Percentiles rank a stretch among this genome's conserved stretches.
phyloP scores from a whole-genome alignment of 2,113 vertebrate species.

The Eidolon helvum region DNA sequence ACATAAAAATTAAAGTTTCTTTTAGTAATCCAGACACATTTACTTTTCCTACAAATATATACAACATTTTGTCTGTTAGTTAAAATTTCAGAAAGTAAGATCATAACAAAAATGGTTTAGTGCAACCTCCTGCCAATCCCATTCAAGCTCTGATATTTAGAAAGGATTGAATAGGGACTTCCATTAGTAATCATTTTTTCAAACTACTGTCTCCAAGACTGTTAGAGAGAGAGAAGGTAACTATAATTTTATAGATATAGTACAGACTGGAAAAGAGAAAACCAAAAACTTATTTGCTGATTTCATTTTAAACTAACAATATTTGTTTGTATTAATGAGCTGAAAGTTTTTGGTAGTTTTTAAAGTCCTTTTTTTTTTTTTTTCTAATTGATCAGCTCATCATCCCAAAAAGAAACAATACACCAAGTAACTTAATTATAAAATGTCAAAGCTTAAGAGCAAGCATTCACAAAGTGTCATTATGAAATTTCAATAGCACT shows the following conservation, averaged over 20 bases:
- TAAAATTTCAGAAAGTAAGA: neutral
- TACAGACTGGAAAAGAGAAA: neutral
- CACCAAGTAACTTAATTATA: constrained; percentile 60
- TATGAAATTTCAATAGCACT: constrained; percentile 74
- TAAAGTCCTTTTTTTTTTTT: neutral
- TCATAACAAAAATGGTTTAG: neutral
- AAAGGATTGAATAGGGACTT: neutral
- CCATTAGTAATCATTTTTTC: neutral
- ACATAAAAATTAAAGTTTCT: neutral
- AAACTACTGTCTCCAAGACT: neutral
- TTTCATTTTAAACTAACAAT: neutral
- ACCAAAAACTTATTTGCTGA: neutral
- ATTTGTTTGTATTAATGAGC: neutral
- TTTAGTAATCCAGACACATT: neutral
- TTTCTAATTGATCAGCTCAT: neutral
- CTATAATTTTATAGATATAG: neutral
- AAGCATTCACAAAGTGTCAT: constrained; percentile 61
- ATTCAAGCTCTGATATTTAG: neutral
- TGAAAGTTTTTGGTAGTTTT: neutral
- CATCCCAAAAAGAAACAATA: constrained; percentile 16
- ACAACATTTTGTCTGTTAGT: neutral
- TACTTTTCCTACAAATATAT: neutral
- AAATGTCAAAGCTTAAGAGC: constrained; percentile 60
- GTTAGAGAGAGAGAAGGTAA: neutral
- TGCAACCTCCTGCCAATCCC: neutral